Evolutionary conservation across 2,888 invertebrate genomes (phyloP), one percentile per base, ranked within the genome.

Genomic region (Eulithis testata): DNA sequence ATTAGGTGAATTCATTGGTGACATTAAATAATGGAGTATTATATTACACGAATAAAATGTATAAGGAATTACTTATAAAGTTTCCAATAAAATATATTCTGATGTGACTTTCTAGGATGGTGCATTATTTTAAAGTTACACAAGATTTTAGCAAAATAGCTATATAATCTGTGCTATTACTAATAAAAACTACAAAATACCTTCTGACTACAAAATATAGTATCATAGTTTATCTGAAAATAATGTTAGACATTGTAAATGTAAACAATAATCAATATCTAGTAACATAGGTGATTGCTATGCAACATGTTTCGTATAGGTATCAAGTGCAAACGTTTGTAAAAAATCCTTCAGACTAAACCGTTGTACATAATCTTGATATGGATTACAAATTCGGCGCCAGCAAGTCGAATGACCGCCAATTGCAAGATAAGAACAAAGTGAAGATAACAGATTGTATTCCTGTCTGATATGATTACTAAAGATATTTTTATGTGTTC

Each of bases 331-430:
- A 53, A 45, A 53, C 11, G 49, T 44, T 47, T 67, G 56, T 57
- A 44, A 55, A 62, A 53, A 57, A 63, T 57, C n/a, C 56, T 60
- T 63, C 55, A 66, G 55, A 60, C 65, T 12, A 52, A 53, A 51
- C 50, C 49, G 56, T 52, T 43, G 54, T 47, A 40, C 36, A 70
- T 69, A 65, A 74, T 79, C 76, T 73, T 67, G 71, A 72, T 75
- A 71, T 68, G 75, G 72, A 73, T 67, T 73, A 77, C 69, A 69
- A 47, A 60, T 73, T 68, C 78, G 90, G 89, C 90, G 90, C 89
- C 90, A 81, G 49, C 49, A 60, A 73, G 81, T 74, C 81, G 80
- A 71, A 76, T 79, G 82, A 72, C 82, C 80, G 75, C 75, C 78
- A 82, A 82, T 62, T 51, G 62, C 53, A 58, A 55, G 65, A 70